Evolutionary conservation across 1,140 invertebrate species (phyloP).

Genomic region (Drosophila tani): DNA sequence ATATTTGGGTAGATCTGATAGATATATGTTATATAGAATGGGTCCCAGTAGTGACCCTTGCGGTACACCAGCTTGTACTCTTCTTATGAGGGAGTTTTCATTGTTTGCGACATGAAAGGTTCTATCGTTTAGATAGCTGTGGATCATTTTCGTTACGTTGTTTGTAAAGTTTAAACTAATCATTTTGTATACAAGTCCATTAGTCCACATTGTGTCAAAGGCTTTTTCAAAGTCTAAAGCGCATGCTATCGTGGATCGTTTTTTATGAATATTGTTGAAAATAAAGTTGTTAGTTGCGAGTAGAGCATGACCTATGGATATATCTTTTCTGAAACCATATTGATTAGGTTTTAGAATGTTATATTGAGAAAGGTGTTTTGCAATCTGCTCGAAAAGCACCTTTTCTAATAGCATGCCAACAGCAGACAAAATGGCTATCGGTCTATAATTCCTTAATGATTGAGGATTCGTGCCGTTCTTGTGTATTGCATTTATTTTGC

Average conservation of each 20-base stretch:
- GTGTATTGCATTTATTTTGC: neutral
- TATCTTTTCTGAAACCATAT: neutral
- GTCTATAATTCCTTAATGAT: neutral
- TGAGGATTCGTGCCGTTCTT: neutral
- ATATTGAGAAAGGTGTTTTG: neutral
- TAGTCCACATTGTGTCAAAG: no score
- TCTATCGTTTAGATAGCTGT: no score
- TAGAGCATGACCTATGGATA: neutral
- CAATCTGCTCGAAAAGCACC: neutral
- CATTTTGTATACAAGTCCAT: no score
- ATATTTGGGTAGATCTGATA: no score
- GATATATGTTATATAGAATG: no score
- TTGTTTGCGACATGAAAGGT: no score
- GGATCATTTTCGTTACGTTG: no score
- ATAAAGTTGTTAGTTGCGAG: neutral
- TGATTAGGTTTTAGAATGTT: neutral
- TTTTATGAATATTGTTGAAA: neutral
- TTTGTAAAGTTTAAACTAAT: no score
- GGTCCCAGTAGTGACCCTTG: no score
- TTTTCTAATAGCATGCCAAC: neutral
- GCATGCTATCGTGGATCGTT: neutral
- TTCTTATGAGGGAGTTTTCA: no score
- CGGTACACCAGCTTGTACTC: no score
- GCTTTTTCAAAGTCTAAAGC: no score
- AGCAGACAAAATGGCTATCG: neutral